Conservation (phyloP, 2,888 invertebrate species). For the Lagria hirta region DNA sequence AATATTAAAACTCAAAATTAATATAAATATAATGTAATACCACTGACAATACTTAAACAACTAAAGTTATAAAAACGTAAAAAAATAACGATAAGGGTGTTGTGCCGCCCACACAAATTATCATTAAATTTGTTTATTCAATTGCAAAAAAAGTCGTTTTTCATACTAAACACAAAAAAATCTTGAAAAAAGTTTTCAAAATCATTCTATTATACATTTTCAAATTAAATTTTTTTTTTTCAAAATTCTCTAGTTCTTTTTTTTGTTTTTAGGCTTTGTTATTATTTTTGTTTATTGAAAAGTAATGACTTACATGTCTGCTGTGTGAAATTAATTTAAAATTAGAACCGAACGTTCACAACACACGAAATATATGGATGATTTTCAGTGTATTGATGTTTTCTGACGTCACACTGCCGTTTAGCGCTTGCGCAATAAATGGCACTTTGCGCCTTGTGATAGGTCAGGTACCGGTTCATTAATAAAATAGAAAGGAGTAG, state of each 20-base stretch:
- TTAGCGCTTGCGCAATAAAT: constrained; percentile 42
- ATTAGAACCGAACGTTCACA: constrained; percentile 37
- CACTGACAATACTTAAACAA: background rate
- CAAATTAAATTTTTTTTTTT: no score
- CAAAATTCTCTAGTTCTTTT: background rate
- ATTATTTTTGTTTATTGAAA: constrained; percentile 22
- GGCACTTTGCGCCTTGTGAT: constrained; percentile 38
- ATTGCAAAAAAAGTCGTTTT: no score
- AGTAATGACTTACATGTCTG: constrained; percentile 42
- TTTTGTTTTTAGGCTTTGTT: constrained; percentile 15
- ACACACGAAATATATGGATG: constrained; percentile 38
- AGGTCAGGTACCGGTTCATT: constrained; percentile 45
- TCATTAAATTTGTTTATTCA: no score
- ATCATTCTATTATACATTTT: no score
- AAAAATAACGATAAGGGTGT: no score
- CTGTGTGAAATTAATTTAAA: constrained; percentile 39
- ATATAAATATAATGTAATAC: background rate
- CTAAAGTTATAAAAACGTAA: no score
- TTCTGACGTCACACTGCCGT: constrained; percentile 52
- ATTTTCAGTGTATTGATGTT: constrained; percentile 46
- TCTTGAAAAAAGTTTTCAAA: no score
- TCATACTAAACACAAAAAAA: no score
- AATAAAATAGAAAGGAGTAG: constrained; percentile 33
- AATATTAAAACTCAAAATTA: background rate
- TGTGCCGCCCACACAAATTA: no score